Percentiles rank a stretch among this genome's conserved stretches.
Evolutionary conservation across 2,113 vertebrate genomes (phyloP).

Genomic region (Stictonetta naevosa): DNA sequence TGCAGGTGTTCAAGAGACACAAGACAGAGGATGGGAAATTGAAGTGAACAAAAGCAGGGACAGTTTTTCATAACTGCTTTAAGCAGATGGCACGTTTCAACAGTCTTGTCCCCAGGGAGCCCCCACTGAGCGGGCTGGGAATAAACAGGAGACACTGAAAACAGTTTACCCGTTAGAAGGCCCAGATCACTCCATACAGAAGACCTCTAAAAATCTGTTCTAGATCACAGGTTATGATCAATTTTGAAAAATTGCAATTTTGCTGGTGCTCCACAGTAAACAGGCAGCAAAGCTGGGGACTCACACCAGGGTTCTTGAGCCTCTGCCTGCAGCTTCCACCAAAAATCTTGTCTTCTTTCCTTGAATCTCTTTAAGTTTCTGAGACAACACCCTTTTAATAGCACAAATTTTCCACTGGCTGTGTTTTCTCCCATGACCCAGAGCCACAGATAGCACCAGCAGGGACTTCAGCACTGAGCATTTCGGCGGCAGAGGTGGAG

Average conservation of each 20-base stretch:
- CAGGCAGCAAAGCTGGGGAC: fast-evolving
- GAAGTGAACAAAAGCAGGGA: background rate
- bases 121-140: background rate
- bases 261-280: fast-evolving
- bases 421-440: slow-evolving; percentile 41
- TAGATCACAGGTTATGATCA: background rate
- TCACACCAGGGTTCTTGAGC: background rate
- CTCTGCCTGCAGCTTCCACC: background rate
- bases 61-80: background rate
- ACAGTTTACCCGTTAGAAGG: background rate
- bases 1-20: fast-evolving
- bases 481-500: slow-evolving; percentile 85
- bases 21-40: background rate
- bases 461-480: slow-evolving; percentile 73
- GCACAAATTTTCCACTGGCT: background rate
- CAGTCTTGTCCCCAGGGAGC: background rate
- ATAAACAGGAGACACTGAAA: background rate
- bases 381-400: background rate
- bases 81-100: background rate
- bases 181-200: background rate
- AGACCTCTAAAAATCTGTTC: background rate
- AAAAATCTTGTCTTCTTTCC: background rate
- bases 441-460: slow-evolving; percentile 83
- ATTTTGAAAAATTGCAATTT: background rate
- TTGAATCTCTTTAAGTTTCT: background rate